Evolutionary conservation across 1,140 invertebrate species (phyloP).

Genomic region (Solenopsis fugax): DNA sequence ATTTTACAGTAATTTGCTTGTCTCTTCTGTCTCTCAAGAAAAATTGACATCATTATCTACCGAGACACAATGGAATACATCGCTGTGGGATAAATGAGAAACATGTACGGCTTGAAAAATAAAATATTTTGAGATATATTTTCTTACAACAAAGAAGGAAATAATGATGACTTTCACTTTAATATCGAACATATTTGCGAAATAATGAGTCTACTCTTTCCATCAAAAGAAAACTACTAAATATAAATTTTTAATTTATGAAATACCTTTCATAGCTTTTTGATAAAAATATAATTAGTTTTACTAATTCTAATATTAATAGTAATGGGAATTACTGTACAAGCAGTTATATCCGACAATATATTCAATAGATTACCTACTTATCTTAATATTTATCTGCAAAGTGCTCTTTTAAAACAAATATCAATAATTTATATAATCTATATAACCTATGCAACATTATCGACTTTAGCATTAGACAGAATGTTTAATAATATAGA

Average conservation of each 20-base stretch:
- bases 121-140: slow-evolving; percentile 1
- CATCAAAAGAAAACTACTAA: neutral
- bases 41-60: slow-evolving; percentile 29
- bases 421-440: neutral
- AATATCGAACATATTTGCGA: neutral
- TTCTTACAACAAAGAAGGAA: slow-evolving; percentile 1
- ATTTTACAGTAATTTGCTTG: slow-evolving; percentile 26
- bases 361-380: neutral
- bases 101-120: neutral
- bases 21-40: neutral
- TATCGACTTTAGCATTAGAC: neutral
- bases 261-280: neutral
- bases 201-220: slow-evolving; percentile 2
- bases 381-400: neutral
- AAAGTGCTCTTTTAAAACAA: neutral
- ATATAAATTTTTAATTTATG: neutral
- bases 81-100: slow-evolving; percentile 5
- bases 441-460: neutral
- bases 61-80: neutral
- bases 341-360: neutral
- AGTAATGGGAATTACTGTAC: neutral
- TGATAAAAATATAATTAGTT: neutral
- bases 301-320: neutral
- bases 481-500: neutral
- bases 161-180: neutral